A percentile compares a stretch with the other conserved stretches of the same genome.
Conservation (phyloP, 2,113 vertebrate genomes). For the Cebus imitator region DNA sequence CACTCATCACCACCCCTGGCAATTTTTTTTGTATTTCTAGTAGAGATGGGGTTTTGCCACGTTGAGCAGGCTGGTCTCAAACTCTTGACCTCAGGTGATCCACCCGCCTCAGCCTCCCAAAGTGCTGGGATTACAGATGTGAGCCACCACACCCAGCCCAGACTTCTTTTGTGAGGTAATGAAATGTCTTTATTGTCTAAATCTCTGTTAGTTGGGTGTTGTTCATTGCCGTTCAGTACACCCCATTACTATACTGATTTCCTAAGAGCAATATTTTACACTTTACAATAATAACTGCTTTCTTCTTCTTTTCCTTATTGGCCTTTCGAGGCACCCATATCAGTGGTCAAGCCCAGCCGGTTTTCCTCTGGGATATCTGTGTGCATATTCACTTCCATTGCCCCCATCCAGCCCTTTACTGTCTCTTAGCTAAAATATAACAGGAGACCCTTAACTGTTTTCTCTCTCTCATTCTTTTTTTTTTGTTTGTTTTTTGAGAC, state of each 20-base stretch:
- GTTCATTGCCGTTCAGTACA: background rate
- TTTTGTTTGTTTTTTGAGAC: too few species aligned
- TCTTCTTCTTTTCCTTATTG: background rate
- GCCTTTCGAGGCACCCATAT: background rate
- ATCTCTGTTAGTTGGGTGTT: background rate
- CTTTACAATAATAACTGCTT: too few species aligned
- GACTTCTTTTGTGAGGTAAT: background rate
- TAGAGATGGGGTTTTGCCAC: too few species aligned
- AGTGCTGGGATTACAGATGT: too few species aligned
- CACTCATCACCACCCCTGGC: too few species aligned
- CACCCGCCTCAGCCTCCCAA: too few species aligned
- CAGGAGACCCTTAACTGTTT: background rate
- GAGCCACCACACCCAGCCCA: too few species aligned
- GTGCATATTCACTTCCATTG: background rate
- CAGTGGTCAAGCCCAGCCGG: background rate
- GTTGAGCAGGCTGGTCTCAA: too few species aligned
- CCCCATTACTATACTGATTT: background rate
- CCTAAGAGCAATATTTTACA: conserved; percentile 13
- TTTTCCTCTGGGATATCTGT: background rate
- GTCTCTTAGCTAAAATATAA: background rate
- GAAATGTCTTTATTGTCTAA: background rate
- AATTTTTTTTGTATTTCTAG: too few species aligned
- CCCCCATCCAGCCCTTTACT: background rate
- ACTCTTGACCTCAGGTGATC: too few species aligned
- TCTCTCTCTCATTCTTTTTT: background rate